Evolutionary conservation across 2,113 vertebrate genomes (phyloP), one percentile per base, ranked within the genome.

Genomic region (Myiagra hebetior): DNA sequence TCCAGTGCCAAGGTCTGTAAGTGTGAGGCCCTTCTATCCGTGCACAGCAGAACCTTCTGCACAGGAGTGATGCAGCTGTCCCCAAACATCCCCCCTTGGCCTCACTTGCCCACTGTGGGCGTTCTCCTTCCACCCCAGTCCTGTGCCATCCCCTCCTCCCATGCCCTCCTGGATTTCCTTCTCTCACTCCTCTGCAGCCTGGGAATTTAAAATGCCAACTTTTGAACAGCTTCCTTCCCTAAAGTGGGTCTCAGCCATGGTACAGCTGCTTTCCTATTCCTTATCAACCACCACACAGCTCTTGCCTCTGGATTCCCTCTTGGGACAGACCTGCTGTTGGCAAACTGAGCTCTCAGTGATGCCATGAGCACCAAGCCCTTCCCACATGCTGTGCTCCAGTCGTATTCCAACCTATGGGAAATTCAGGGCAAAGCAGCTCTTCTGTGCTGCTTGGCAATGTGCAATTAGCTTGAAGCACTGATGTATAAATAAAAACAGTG

Each of bases 41-140:
- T 39, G 72, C 73, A 23, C 69, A 82, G 57, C 53, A 75, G 33
- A 83, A 13, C 30, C 22, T 85, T 2, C 56, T 11, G 30, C 42
- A 17, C 0, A 0, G 41, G 12, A 80, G n/a, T 0, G 0, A 39
- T 15, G 41, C 39, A 62, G 23, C 31, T 26, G 23, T 63, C 27
- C 74, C 0, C 1, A 44, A 24, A 55, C 6, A 14, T n/a, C 31
- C 28, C 46, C 15, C 33, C 4, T 1, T 4, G 4, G 19, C 23
- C 39, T 23, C 27, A 6, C 8, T 3, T 60, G 44, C 59, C 49
- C 63, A 22, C 23, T 0, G 0, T 16, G 35, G 20, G 24, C 3
- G 11, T 30, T 41, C 50, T 81, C 18, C 62, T 79, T 62, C 68
- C 11, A 1, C 13, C 11, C 39, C 37, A 15, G 1, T 8, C 28